These are phyloP conservation scores for Antheraea mylitta DNA, from an alignment of 1,140 invertebrate species.

Conservation along the genomic window DNA sequence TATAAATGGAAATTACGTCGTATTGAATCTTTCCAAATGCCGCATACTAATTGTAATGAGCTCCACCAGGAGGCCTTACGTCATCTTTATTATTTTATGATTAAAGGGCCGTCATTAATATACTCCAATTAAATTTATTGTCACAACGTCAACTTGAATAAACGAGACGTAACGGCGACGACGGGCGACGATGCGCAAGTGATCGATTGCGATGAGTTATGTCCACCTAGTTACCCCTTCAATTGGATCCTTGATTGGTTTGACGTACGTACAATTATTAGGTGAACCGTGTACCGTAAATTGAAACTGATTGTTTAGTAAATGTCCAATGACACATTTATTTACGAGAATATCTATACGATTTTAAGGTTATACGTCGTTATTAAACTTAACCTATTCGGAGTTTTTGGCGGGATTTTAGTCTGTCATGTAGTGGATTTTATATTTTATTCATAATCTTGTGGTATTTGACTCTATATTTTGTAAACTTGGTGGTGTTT, in stretches of 20 bases:
- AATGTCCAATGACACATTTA: constrained; percentile 22
- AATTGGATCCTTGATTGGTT: constrained; percentile 74
- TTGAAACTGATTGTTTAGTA: constrained; percentile 65
- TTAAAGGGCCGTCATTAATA: constrained; percentile 72
- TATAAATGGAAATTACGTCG: not conserved
- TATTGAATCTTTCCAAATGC: not conserved
- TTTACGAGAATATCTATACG: not conserved
- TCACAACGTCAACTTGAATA: constrained; percentile 66
- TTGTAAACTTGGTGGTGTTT: too few species aligned
- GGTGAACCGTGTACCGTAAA: constrained; percentile 52
- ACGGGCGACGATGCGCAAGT: constrained; percentile 46
- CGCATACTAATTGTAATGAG: constrained; percentile 52
- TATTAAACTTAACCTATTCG: not conserved
- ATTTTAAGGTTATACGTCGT: not conserved
- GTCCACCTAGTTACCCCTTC: constrained; percentile 75
- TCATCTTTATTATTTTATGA: constrained; percentile 67
- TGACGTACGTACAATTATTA: constrained; percentile 68
- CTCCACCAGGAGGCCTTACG: constrained; percentile 48
- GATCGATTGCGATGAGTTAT: constrained; percentile 70
- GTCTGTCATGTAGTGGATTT: too few species aligned
- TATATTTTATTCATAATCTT: too few species aligned
- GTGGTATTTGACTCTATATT: too few species aligned
- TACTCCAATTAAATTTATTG: constrained; percentile 74
- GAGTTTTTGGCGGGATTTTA: too few species aligned
- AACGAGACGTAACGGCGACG: constrained; percentile 59